Evolutionary conservation across 2,888 invertebrate species (phyloP).

Genomic region (Drosophila nr. fundita): DNA sequence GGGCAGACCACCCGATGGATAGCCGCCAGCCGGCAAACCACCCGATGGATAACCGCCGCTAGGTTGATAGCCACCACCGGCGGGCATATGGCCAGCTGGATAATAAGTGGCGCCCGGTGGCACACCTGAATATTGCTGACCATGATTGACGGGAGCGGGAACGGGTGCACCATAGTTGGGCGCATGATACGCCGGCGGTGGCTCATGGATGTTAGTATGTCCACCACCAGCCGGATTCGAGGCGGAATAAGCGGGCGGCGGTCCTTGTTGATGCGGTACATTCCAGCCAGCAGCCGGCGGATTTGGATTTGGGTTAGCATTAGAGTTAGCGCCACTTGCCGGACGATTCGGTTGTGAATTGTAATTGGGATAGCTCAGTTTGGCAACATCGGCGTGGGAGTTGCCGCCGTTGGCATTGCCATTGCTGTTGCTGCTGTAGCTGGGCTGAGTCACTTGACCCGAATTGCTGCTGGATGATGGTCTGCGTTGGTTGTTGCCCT

Average conservation of each 20-base stretch:
- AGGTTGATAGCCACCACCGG: conserved; percentile 67
- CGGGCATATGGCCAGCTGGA: conserved; percentile 59
- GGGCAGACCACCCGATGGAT: conserved; percentile 38
- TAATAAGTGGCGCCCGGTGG: conserved; percentile 69
- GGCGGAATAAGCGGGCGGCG: conserved; percentile 83
- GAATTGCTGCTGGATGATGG: conserved; percentile 70
- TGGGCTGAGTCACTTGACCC: conserved; percentile 82
- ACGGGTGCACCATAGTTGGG: conserved; percentile 66
- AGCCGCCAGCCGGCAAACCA: conserved; percentile 46
- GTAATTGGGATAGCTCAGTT: conserved; percentile 83
- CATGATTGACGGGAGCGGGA: conserved; percentile 46
- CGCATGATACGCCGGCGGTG: conserved; percentile 81
- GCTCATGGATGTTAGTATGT: conserved; percentile 80
- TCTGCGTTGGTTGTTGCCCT: conserved; percentile 76
- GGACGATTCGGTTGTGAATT: conserved; percentile 84
- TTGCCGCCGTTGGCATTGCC: conserved; percentile 62
- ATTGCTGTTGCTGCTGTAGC: conserved; percentile 60
- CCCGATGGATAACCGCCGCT: conserved; percentile 65
- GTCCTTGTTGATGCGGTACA: conserved; percentile 82
- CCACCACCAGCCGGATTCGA: conserved; percentile 81
- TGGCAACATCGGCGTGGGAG: conserved; percentile 82
- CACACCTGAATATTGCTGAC: conserved; percentile 64
- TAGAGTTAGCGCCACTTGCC: conserved; percentile 28
- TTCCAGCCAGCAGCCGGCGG: conserved; percentile 81
- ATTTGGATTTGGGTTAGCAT: background rate